Evolutionary conservation across 2,113 vertebrate genomes (phyloP).

Genomic region (Collichthys lucidus): DNA sequence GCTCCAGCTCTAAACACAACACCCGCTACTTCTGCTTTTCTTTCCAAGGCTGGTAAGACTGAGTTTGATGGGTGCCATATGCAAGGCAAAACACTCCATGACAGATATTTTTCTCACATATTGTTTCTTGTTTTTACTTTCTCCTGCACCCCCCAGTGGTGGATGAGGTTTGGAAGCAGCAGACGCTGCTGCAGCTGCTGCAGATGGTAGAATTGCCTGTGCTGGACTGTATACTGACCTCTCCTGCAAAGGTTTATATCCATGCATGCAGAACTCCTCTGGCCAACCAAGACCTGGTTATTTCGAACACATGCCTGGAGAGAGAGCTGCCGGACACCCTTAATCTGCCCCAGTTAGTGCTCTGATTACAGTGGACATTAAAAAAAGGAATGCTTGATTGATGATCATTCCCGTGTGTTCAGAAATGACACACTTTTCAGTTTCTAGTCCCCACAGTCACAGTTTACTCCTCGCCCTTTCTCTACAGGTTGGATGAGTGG

Average conservation of each 20-base stretch:
- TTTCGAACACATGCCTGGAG: constrained; percentile 90
- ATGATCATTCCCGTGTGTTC: not conserved
- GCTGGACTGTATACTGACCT: constrained; percentile 86
- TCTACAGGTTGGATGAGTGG: constrained; percentile 86
- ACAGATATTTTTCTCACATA: not conserved
- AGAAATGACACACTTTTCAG: no score
- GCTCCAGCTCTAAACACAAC: constrained; percentile 56
- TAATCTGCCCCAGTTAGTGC: constrained; percentile 85
- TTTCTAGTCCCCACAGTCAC: not conserved
- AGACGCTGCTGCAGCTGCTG: constrained; percentile 87
- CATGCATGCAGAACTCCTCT: constrained; percentile 63
- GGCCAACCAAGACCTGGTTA: constrained; percentile 84
- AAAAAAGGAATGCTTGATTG: not conserved
- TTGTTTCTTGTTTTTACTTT: not conserved
- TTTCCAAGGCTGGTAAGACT: constrained; percentile 86
- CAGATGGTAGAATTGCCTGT: constrained; percentile 88
- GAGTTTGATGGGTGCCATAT: not conserved
- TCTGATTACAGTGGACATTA: not conserved
- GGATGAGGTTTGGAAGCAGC: constrained; percentile 89
- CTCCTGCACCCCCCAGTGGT: constrained; percentile 75
- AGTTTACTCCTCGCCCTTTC: not conserved
- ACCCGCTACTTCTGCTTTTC: constrained; percentile 59
- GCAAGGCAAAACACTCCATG: not conserved
- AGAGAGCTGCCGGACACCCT: constrained; percentile 84
- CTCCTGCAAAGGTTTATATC: constrained; percentile 79